These are phyloP conservation scores for Epiblema foenella DNA, from an alignment of 2,888 invertebrate genomes.

Conservation along the genomic window DNA sequence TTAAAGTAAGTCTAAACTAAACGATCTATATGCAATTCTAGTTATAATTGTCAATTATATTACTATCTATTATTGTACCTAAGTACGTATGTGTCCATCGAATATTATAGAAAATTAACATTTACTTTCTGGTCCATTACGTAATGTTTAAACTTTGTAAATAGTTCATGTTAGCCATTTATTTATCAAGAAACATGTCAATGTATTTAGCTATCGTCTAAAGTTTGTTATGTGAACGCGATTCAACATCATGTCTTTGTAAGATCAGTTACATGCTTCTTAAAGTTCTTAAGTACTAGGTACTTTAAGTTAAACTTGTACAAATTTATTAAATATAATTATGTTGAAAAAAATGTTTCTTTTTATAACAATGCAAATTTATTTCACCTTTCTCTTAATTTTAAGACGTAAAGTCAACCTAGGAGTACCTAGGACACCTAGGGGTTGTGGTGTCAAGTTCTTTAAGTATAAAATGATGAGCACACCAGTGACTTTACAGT, in stretches of 20 bases:
- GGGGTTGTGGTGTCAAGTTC: too few relatives aligned
- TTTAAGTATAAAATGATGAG: too few relatives aligned
- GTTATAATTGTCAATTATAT: slow-evolving; percentile 47
- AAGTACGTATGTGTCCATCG: slow-evolving; percentile 51
- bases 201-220: slow-evolving; percentile 38
- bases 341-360: slow-evolving; percentile 68
- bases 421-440: too few relatives aligned
- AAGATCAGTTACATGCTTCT: slow-evolving; percentile 52
- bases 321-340: slow-evolving; percentile 78
- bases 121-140: slow-evolving; percentile 23
- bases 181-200: slow-evolving; percentile 19
- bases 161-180: slow-evolving; percentile 31
- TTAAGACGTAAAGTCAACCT: too few relatives aligned
- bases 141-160: slow-evolving; percentile 23
- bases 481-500: too few relatives aligned
- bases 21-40: slow-evolving; percentile 45
- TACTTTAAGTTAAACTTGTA: slow-evolving; percentile 74
- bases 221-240: slow-evolving; percentile 52
- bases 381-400: too few relatives aligned
- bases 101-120: slow-evolving; percentile 29
- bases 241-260: slow-evolving; percentile 66
- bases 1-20: slow-evolving; percentile 23
- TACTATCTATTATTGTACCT: slow-evolving; percentile 54
- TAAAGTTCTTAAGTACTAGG: slow-evolving; percentile 70
- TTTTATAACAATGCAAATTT: not conserved